These are phyloP conservation scores for Agrypnia vestita DNA, from an alignment of 1,140 invertebrate species.

Conservation along the genomic window DNA sequence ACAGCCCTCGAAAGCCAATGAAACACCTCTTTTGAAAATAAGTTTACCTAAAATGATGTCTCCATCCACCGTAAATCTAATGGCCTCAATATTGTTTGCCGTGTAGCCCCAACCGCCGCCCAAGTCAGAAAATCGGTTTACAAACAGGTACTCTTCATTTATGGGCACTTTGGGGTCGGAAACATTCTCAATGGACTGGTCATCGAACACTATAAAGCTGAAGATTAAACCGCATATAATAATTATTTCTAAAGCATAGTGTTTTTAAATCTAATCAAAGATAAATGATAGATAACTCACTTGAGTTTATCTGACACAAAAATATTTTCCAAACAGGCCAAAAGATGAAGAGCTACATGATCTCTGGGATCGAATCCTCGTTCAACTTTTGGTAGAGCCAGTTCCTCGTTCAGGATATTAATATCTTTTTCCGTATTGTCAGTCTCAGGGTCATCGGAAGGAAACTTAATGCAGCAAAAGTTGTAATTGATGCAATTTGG, in stretches of 20 bases:
- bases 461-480: constrained; percentile 59
- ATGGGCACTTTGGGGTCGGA: neutral
- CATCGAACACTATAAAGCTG: constrained; percentile 46
- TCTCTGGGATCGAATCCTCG: constrained; percentile 84
- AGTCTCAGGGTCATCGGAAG: neutral
- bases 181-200: constrained; percentile 42
- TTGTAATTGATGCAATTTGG: constrained; percentile 67
- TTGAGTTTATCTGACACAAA: constrained; percentile 86
- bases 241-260: neutral
- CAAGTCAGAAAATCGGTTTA: constrained; percentile 95
- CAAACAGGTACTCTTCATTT: constrained; percentile 82
- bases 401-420: constrained; percentile 81
- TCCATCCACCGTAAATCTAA: constrained; percentile 93
- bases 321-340: constrained; percentile 92
- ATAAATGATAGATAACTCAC: constrained; percentile 59
- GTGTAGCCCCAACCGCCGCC: constrained; percentile 99
- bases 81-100: constrained; percentile 94
- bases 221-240: constrained; percentile 1
- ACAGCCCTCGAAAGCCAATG: too few relatives aligned
- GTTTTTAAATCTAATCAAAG: neutral
- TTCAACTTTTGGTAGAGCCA: constrained; percentile 84
- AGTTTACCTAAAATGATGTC: constrained; percentile 87
- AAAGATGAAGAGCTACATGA: constrained; percentile 89
- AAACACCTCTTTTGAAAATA: neutral
- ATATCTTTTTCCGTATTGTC: neutral